These are phyloP conservation scores for Girardia tigrina DNA, from an alignment of 2,888 invertebrate species.

Conservation along the genomic window DNA sequence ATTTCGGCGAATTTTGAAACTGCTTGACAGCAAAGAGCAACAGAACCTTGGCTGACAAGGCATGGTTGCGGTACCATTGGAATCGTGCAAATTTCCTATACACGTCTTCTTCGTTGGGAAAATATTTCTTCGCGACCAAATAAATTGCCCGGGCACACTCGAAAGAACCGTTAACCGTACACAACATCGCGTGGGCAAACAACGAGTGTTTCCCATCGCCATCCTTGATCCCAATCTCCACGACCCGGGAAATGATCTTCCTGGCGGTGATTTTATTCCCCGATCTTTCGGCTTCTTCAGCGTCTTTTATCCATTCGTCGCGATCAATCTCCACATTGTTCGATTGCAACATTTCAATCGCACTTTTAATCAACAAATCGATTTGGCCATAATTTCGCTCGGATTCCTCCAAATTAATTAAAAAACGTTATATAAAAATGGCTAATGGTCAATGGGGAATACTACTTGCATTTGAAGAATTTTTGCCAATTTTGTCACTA, in stretches of 20 bases:
- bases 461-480: too few species aligned
- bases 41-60: slow-evolving; percentile 74
- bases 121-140: slow-evolving; percentile 71
- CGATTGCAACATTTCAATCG: slow-evolving; percentile 66
- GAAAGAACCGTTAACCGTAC: slow-evolving; percentile 72
- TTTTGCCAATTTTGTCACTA: too few species aligned
- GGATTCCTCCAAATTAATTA: too few species aligned
- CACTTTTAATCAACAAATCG: slow-evolving; percentile 58
- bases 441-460: too few species aligned
- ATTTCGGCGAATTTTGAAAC: slow-evolving; percentile 61
- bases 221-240: slow-evolving; percentile 81
- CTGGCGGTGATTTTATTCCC: slow-evolving; percentile 83
- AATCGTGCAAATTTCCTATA: slow-evolving; percentile 92
- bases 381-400: too few species aligned
- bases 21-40: slow-evolving; percentile 55
- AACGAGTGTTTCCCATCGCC: slow-evolving; percentile 95
- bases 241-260: slow-evolving; percentile 62
- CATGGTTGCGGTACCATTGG: slow-evolving; percentile 81
- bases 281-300: slow-evolving; percentile 80
- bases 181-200: slow-evolving; percentile 94
- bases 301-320: slow-evolving; percentile 96
- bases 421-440: too few species aligned
- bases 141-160: slow-evolving; percentile 93
- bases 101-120: slow-evolving; percentile 89
- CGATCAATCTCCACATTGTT: slow-evolving; percentile 96